These are phyloP conservation scores for Imbricaverruca yamaguchii DNA, from an alignment of 2,888 invertebrate genomes.

Conservation along the genomic window DNA sequence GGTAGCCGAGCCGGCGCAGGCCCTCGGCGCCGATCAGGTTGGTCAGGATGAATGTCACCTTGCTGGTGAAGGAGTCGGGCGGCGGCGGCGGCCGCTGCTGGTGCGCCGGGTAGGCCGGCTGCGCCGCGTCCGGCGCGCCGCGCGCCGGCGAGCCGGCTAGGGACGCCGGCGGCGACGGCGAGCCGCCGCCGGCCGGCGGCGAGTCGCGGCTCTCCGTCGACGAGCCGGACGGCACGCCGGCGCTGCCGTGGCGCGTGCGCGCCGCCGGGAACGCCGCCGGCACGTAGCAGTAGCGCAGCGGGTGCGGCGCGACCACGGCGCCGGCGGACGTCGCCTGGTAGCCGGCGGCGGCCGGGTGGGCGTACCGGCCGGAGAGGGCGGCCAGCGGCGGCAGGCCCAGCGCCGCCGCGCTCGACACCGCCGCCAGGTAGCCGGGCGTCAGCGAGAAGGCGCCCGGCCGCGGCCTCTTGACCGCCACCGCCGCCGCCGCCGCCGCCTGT, in stretches of 20 bases:
- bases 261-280: slow-evolving; percentile 20
- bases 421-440: neutral
- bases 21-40: slow-evolving; percentile 30
- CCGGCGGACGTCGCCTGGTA: neutral
- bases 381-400: neutral
- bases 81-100: slow-evolving; percentile 26
- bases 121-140: neutral
- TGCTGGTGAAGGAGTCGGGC: slow-evolving; percentile 27
- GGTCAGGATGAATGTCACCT: slow-evolving; percentile 30
- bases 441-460: neutral
- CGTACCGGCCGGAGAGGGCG: neutral
- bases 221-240: slow-evolving; percentile 27
- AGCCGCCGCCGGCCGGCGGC: slow-evolving; percentile 20
- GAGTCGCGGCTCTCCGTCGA: slow-evolving; percentile 20
- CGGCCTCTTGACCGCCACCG: neutral
- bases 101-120: neutral
- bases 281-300: slow-evolving; percentile 18
- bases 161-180: neutral
- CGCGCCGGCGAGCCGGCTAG: neutral
- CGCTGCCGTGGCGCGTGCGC: slow-evolving; percentile 26
- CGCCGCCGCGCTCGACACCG: neutral
- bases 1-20: slow-evolving; percentile 30
- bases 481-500: neutral
- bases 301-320: slow-evolving; percentile 6
- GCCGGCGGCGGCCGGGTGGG: neutral